Percentiles rank a stretch among this genome's conserved stretches.
Conservation (phyloP, 2,888 invertebrate genomes). For the Blastobasis lacticolella region DNA sequence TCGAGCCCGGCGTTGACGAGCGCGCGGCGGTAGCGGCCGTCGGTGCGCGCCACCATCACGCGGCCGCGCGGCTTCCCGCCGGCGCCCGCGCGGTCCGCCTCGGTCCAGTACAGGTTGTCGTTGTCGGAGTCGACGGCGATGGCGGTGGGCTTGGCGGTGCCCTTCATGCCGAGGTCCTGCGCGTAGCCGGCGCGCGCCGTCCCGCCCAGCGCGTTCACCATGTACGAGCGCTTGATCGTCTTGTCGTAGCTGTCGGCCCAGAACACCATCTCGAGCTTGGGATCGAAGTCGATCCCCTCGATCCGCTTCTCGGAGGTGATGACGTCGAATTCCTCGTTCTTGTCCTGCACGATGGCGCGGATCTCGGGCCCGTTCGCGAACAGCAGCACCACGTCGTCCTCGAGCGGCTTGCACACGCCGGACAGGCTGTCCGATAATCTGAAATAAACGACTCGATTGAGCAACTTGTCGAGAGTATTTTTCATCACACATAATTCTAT, state of each 20-base stretch:
- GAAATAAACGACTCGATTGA: conserved; percentile 12
- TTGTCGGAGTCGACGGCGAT: conserved; percentile 96
- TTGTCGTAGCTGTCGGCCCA: conserved; percentile 96
- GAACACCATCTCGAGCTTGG: conserved; percentile 87
- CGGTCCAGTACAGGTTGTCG: conserved; percentile 96
- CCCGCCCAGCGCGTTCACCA: conserved; percentile 86
- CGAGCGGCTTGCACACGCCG: conserved; percentile 85
- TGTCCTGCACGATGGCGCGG: conserved; percentile 79
- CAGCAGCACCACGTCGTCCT: conserved; percentile 79
- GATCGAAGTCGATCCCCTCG: conserved; percentile 93
- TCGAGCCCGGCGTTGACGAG: conserved; percentile 86
- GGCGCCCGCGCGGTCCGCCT: conserved; percentile 82
- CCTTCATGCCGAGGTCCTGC: conserved; percentile 90
- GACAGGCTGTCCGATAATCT: conserved; percentile 82
- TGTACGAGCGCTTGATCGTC: conserved; percentile 92
- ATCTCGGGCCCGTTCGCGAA: conserved; percentile 92
- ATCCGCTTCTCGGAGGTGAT: conserved; percentile 91
- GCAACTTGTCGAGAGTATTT: no score
- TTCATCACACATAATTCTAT: no score
- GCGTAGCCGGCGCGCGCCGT: conserved; percentile 87
- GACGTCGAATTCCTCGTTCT: conserved; percentile 82
- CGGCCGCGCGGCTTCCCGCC: conserved; percentile 84
- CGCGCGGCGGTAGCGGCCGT: conserved; percentile 90
- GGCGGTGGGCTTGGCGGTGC: conserved; percentile 88
- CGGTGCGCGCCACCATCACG: conserved; percentile 90